Conservation (phyloP, 2,113 vertebrate genomes). For the Leuciscus idus region DNA sequence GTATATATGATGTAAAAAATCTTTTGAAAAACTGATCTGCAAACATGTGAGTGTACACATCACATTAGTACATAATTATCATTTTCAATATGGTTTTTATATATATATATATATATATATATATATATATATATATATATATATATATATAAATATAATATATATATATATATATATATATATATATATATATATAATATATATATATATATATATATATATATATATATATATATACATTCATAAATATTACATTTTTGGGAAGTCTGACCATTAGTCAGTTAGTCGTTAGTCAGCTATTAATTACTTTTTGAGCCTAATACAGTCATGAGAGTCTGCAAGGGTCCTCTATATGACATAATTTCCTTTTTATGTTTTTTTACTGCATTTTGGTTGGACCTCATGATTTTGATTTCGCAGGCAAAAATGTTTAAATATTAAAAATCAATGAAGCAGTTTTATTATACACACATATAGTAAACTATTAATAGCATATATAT, state of each 20-base stretch:
- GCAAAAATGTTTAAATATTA: background rate
- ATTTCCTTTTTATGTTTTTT: too few species aligned
- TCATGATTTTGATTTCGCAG: background rate
- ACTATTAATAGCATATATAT: too few species aligned
- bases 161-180: background rate
- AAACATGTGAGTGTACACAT: background rate
- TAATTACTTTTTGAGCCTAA: background rate
- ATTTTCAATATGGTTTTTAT: background rate
- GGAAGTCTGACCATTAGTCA: background rate
- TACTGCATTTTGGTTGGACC: background rate
- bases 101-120: background rate
- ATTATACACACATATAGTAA: too few species aligned
- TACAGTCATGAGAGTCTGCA: background rate
- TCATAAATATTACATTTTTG: background rate
- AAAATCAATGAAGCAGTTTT: background rate
- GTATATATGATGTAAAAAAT: background rate
- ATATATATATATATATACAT: background rate
- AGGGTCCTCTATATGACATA: background rate
- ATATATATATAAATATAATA: background rate
- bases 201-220: background rate
- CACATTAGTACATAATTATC: too few species aligned
- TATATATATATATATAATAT: background rate
- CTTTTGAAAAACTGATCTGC: background rate
- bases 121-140: background rate
- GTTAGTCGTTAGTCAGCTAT: background rate